Base-by-base conservation (phyloP, 2,113 vertebrate species). In the Ibidorhyncha struthersii region DNA sequence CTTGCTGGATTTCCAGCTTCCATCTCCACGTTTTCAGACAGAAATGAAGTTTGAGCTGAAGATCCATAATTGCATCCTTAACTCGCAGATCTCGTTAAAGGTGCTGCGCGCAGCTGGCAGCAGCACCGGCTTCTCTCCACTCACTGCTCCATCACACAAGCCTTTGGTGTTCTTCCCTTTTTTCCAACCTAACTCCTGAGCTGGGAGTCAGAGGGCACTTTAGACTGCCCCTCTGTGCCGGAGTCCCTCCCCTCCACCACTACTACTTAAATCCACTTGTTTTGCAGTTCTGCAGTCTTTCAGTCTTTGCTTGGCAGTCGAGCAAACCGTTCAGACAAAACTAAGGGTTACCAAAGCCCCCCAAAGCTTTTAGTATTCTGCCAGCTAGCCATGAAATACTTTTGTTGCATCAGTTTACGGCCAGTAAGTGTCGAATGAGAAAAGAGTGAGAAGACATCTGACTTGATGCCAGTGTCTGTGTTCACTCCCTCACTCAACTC, bases 101-200 rank as follows among this genome's bases (percentile, higher is more conserved):
- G 47, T 22, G 63, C 34, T 56, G 43, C 40, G 10, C 5, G 9
- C 11, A 34, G 27, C 74, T 12, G n/a, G 34, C 85, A 61, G 74
- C 79, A 67, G 38, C 55, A 21, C n/a, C 15, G 32, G 9, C 56
- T 56, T 71, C 84, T 82, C 69, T 11, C 49, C 22, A 14, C 26
- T 41, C 73, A 6, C 10, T 49, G 59, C 40, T 82, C 36, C 1
- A 0, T 26, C 23, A 17, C 2, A 12, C 2, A 1, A 45, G 5
- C 38, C 12, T 7, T 63, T 32, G 38, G 21, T 40, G 29, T 15
- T 41, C 61, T 41, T 67, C 36, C 14, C 21, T 58, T 87, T 73
- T 47, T 36, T 23, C 59, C 32, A 50, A 65, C 13, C 61, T 14
- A n/a, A 38, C 17, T 52, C 50, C 47, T 38, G 50, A 27, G 4